Percentiles rank a stretch among this genome's conserved stretches.
These are phyloP conservation scores for Myotis vivesi DNA, from an alignment of 2,797 vertebrate genomes.

Conservation along the genomic window DNA sequence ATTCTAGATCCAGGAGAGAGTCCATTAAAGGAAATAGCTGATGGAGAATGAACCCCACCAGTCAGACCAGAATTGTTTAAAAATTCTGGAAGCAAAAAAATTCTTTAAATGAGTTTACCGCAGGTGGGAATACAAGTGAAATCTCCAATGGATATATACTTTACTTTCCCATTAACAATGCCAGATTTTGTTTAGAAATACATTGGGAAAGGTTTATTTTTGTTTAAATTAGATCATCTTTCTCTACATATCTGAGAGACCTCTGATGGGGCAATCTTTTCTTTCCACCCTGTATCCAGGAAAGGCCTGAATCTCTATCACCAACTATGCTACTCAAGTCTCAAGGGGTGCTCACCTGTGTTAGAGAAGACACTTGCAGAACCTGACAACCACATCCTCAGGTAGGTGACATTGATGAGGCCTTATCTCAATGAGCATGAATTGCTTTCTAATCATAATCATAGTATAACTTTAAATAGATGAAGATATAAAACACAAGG, in stretches of 20 bases:
- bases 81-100: background rate
- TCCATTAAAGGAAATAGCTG: background rate
- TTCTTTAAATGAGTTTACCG: background rate
- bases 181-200: background rate
- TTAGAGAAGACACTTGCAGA: background rate
- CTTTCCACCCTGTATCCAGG: background rate
- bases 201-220: background rate
- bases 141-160: background rate
- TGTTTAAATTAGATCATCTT: background rate
- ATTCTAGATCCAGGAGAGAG: background rate
- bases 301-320: background rate
- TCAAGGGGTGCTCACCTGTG: background rate
- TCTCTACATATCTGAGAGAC: background rate
- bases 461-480: background rate
- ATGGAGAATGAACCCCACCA: background rate
- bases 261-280: background rate
- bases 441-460: background rate
- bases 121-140: background rate
- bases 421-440: background rate
- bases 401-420: background rate
- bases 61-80: background rate
- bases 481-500: background rate
- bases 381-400: background rate
- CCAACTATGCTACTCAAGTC: background rate
- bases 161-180: background rate